Base-by-base conservation (phyloP, 2,888 invertebrate species). In the Pharmacophagus antenor region DNA sequence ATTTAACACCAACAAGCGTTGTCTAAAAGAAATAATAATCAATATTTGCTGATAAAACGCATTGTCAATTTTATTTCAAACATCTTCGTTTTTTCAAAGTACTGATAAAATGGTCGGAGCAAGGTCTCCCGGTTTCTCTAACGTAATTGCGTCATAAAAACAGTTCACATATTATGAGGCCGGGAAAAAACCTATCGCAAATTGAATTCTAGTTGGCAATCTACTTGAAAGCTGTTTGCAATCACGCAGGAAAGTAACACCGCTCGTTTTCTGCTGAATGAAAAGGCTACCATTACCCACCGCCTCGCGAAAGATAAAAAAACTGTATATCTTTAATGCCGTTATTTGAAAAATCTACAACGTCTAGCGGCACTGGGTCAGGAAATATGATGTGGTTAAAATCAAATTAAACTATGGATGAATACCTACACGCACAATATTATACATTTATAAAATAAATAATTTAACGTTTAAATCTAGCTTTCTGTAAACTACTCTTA, bases 181-280 rank as follows among this genome's bases (percentile, higher is more conserved):
- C 37, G 51, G 52, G 56, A 53, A 61, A 61, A 61, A 67, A 66
- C 63, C 67, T 64, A 71, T 66, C 64, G 67, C 66, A 68, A 66
- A 69, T 68, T 63, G 70, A 63, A 67, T 64, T 60, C 64, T 64
- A 62, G 65, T 66, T 64, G 65, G 69, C 70, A 70, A 71, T 71
- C 68, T 67, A 67, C 63, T 67, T 70, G 69, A 70, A 68, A 71
- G 71, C 70, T 65, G 66, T 61, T 65, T 63, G 68, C 67, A 70
- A 69, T 68, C 66, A 67, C 63, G 67, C 62, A 62, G 65, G 62
- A 63, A 61, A 58, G 59, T 63, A 58, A 62, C 58, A 64, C 58
- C 64, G 56, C 62, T 62, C 68, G 66, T 66, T 68, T 63, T 61
- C 62, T 63, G 59, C 64, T 64, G 64, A 67, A 66, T 63, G 65